Base-by-base conservation (phyloP, 2,888 invertebrate genomes). In the Neoitamus cyanurus region DNA sequence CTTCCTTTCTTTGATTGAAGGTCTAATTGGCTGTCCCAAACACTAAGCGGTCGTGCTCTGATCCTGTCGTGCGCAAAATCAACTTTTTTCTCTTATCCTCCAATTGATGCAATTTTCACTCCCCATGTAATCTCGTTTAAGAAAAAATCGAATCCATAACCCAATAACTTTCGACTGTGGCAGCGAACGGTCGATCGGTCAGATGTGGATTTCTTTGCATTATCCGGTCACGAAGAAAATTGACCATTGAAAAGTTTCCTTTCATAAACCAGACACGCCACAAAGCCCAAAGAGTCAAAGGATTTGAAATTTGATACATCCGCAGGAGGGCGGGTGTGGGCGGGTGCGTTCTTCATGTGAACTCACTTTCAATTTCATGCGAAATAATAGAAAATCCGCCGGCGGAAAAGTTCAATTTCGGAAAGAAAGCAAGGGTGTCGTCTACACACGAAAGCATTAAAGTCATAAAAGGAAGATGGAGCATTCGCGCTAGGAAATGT, bases 181-280 rank as follows among this genome's bases (percentile, higher is more conserved):
- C 25, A 80, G 31, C 5, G 15, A 6, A 58, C 11, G 36, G 31
- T 15, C 58, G 1, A 7, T 58, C 58, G 25, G 9, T 58, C 28
- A 13, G 42, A 46, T 42, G 28, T 4, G 72, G 72, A 73, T 77
- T 36, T 46, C 46, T 77, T 77, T 77, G 46, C 77, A 77, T 77
- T 77, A 30, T 77, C 46, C 77, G 68, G 11, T 68, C 58, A 80
- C 34, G 68, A 80, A 80, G 80, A 80, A 80, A 80, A 80, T 80
- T 80, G 80, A 80, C 80, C 80, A 80, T 68, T 80, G 68, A 68
- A 80, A 80, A 68, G 7, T 15, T 58, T 31, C 46, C 13, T 77
- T 75, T 77, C 11, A 73, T 36, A 5, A 11, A 15, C 5, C 13
- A 73, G 73, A 34, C 73, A 20, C 73, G 36, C 34, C 15, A 15